Percentiles rank a stretch among this genome's conserved stretches.
These are phyloP conservation scores for Spinibarbus caldwelli DNA, from an alignment of 2,797 vertebrate genomes.

Conservation along the genomic window DNA sequence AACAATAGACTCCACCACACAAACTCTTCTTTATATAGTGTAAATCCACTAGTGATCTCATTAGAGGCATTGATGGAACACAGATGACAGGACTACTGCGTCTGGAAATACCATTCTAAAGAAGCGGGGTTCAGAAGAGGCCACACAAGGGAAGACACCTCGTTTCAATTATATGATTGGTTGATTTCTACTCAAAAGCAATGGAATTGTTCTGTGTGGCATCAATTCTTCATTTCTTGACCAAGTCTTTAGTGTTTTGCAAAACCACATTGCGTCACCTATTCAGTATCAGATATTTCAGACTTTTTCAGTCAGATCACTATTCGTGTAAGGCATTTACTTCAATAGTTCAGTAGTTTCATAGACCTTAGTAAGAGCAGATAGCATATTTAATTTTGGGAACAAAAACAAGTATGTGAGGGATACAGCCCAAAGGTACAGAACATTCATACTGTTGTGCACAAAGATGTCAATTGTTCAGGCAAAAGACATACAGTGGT, in stretches of 20 bases:
- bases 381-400: neutral
- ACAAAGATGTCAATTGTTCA: neutral
- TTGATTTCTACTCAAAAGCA: constrained; percentile 36
- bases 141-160: constrained; percentile 42
- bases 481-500: neutral
- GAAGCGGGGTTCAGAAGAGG: constrained; percentile 35
- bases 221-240: constrained; percentile 23
- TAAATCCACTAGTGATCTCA: constrained; percentile 58
- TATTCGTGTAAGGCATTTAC: neutral
- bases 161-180: constrained; percentile 50
- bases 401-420: neutral
- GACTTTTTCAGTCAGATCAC: neutral
- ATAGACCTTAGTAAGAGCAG: neutral
- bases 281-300: constrained; percentile 2
- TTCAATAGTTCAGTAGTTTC: neutral
- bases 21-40: constrained; percentile 53
- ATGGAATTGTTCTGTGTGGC: constrained; percentile 26
- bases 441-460: neutral
- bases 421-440: neutral
- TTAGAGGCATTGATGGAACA: constrained; percentile 51
- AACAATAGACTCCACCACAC: constrained; percentile 40
- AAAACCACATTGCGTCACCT: constrained; percentile 23
- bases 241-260: constrained; percentile 5
- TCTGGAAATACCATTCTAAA: constrained; percentile 53
- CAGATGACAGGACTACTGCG: constrained; percentile 54